These are phyloP conservation scores for Gonatopus flavifemur DNA, from an alignment of 1,140 invertebrate species.

Conservation along the genomic window DNA sequence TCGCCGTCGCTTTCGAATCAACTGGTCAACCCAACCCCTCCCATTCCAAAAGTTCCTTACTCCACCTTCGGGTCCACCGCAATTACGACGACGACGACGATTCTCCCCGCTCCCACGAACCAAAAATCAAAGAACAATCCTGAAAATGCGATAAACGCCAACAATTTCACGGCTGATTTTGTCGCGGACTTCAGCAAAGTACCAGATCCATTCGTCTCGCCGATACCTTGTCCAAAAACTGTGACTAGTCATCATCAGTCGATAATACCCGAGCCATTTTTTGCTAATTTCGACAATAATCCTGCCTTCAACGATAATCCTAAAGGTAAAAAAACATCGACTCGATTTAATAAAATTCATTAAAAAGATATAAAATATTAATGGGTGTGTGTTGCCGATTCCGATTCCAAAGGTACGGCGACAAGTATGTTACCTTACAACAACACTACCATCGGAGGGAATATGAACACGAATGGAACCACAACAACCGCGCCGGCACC, in stretches of 20 bases:
- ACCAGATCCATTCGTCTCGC: slow-evolving; percentile 50
- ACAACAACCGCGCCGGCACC: slow-evolving; percentile 48
- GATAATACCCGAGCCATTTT: slow-evolving; percentile 57
- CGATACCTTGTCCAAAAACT: slow-evolving; percentile 29
- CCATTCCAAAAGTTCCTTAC: slow-evolving; percentile 44
- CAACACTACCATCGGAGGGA: slow-evolving; percentile 19
- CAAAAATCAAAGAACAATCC: slow-evolving; percentile 27
- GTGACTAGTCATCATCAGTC: slow-evolving; percentile 40
- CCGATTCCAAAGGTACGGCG: slow-evolving; percentile 34
- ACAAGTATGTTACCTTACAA: slow-evolving; percentile 32
- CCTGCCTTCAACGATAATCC: slow-evolving; percentile 64
- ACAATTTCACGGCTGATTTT: slow-evolving; percentile 60
- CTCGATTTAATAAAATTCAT: background rate
- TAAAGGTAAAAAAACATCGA: slow-evolving; percentile 48
- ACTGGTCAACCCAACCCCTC: no score
- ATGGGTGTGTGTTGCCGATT: slow-evolving; percentile 1
- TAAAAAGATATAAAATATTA: background rate
- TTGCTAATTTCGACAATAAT: slow-evolving; percentile 76
- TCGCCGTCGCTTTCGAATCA: slow-evolving; percentile 15
- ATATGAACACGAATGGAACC: slow-evolving; percentile 44
- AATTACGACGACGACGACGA: slow-evolving; percentile 26
- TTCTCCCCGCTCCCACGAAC: slow-evolving; percentile 26
- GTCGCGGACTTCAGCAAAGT: slow-evolving; percentile 68
- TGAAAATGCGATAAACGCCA: slow-evolving; percentile 40
- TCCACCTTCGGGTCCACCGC: no score